A percentile compares a stretch with the other conserved stretches of the same genome.
phyloP scores from a whole-genome alignment of 2,113 vertebrate species.

The Leucoraja erinaceus region DNA sequence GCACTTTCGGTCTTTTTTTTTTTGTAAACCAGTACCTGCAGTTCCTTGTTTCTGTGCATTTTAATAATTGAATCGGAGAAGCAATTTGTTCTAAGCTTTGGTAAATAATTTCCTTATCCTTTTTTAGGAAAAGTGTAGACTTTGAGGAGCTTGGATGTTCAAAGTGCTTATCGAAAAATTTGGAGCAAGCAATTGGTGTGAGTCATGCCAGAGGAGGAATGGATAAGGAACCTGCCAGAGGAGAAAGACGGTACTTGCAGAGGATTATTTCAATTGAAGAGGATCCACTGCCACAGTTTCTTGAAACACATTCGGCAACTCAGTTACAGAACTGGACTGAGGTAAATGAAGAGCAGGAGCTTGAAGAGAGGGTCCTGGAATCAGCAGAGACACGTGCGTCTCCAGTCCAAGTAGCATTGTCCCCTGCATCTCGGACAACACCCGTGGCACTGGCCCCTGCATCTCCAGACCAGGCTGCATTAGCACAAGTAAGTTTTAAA shows the following conservation, averaged over 20 bases:
- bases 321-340: constrained; percentile 62
- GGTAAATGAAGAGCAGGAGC: constrained; percentile 46
- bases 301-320: constrained; percentile 56
- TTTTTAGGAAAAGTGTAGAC: neutral
- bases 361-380: constrained; percentile 41
- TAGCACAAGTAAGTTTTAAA: constrained; percentile 51
- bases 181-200: constrained; percentile 51
- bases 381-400: constrained; percentile 41
- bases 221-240: constrained; percentile 41
- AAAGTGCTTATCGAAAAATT: constrained; percentile 45
- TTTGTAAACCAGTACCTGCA: no score
- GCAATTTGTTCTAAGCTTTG: neutral
- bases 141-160: neutral
- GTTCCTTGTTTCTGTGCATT: no score
- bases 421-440: constrained; percentile 56
- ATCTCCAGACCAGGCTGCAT: constrained; percentile 37
- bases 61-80: neutral
- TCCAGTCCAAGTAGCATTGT: constrained; percentile 66
- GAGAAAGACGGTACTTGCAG: constrained; percentile 53
- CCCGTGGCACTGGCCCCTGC: constrained; percentile 72
- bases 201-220: constrained; percentile 43
- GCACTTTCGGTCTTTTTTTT: no score
- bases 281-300: constrained; percentile 78
- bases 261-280: constrained; percentile 91
- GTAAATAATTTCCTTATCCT: neutral